Conservation (phyloP, 1,140 invertebrate species). For the Colletes latitarsis region DNA sequence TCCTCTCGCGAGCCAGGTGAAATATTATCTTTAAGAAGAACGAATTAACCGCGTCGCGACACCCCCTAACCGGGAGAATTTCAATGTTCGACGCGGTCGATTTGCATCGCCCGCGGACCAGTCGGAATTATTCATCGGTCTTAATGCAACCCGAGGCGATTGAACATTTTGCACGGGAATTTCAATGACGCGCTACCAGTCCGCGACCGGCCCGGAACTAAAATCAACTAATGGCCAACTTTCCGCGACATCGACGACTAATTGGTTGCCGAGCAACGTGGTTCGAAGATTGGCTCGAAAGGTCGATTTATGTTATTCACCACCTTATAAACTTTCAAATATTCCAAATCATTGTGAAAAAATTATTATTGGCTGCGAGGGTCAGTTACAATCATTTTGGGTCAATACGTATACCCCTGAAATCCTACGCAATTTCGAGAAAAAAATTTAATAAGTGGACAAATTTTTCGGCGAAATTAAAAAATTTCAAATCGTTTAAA, state of each 20-base stretch:
- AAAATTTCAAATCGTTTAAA: no score
- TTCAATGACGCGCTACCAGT: not conserved
- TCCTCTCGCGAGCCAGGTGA: not conserved
- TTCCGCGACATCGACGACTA: not conserved
- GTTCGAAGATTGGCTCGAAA: not conserved
- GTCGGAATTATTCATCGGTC: conserved; percentile 28
- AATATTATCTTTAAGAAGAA: not conserved
- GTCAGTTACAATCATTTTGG: no score
- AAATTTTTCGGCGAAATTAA: no score
- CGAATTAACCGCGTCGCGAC: not conserved
- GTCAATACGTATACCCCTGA: no score
- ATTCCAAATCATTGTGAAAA: no score
- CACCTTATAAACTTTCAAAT: no score
- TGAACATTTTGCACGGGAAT: conserved; percentile 9
- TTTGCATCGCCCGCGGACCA: conserved; percentile 5
- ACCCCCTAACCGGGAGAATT: not conserved
- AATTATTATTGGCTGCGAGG: no score
- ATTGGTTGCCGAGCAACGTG: not conserved
- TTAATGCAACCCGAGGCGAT: not conserved
- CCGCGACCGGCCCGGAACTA: not conserved
- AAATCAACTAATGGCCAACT: not conserved
- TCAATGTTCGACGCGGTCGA: conserved; percentile 33
- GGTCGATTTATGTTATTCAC: not conserved
- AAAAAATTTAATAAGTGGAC: no score
- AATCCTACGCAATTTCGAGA: no score